Conservation (phyloP, 92 coral and sea anemone genomes). For the Porites cylindrica region DNA sequence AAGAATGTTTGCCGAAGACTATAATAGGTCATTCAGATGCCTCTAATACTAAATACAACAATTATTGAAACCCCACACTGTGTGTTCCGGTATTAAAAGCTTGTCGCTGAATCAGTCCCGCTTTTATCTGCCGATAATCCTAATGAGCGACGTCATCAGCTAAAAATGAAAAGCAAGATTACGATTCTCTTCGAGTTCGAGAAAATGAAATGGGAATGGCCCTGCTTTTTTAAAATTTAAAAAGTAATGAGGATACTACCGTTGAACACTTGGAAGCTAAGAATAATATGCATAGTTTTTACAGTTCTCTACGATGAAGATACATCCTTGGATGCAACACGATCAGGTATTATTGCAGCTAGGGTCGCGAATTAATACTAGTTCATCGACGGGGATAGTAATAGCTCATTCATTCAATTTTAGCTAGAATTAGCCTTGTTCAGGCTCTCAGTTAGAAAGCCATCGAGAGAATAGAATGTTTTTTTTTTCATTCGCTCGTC, state of each 20-base stretch:
- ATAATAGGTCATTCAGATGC: background rate
- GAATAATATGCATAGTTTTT: background rate
- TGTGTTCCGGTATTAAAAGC: background rate
- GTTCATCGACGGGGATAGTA: no score
- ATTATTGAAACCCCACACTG: background rate
- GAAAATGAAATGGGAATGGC: background rate
- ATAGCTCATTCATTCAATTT: no score
- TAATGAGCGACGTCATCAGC: background rate
- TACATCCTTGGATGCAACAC: background rate
- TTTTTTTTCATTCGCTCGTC: no score
- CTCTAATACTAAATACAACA: no score
- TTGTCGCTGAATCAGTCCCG: background rate
- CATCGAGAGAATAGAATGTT: no score
- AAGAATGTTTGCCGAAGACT: background rate
- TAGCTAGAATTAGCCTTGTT: no score
- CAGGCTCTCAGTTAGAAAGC: no score
- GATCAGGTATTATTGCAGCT: background rate
- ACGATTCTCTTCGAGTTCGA: background rate
- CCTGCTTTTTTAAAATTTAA: background rate
- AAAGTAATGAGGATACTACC: background rate
- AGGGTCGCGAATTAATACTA: no score
- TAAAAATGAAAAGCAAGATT: no score
- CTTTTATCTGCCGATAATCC: background rate
- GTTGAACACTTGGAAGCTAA: background rate
- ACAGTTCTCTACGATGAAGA: background rate